Conservation (phyloP, 2,113 vertebrate genomes). For the Nycticebus coucang region DNA sequence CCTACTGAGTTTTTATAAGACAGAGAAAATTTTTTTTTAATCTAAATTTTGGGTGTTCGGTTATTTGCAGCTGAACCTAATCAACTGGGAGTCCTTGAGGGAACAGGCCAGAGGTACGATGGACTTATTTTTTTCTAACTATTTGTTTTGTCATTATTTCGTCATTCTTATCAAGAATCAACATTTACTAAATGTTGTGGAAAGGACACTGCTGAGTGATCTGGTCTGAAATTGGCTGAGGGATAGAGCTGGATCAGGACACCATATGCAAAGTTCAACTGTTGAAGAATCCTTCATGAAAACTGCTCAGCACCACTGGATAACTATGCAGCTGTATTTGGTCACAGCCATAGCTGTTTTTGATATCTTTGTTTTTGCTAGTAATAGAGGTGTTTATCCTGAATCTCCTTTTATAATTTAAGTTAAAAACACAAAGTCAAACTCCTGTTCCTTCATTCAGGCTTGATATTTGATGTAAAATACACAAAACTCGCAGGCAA, state of each 20-base stretch:
- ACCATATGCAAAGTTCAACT: not conserved
- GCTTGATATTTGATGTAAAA: conserved; percentile 1
- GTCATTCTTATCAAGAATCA: not conserved
- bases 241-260: not conserved
- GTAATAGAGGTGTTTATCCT: not conserved
- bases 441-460: not conserved
- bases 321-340: not conserved
- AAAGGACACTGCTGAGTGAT: not conserved
- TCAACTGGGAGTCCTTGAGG: not conserved
- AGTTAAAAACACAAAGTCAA: not conserved
- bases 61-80: not conserved
- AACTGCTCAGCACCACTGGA: not conserved
- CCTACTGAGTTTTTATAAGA: not conserved
- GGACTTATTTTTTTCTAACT: not conserved
- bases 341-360: not conserved
- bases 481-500: not conserved
- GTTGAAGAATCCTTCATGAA: not conserved
- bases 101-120: not conserved
- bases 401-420: not conserved
- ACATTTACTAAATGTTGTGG: rapidly evolving
- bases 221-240: not conserved
- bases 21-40: not conserved
- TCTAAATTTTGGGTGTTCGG: not conserved
- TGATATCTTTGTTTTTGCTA: not conserved
- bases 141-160: not conserved